Evolutionary conservation across 2,888 invertebrate genomes (phyloP).

Genomic region (Diplolepis rosae): DNA sequence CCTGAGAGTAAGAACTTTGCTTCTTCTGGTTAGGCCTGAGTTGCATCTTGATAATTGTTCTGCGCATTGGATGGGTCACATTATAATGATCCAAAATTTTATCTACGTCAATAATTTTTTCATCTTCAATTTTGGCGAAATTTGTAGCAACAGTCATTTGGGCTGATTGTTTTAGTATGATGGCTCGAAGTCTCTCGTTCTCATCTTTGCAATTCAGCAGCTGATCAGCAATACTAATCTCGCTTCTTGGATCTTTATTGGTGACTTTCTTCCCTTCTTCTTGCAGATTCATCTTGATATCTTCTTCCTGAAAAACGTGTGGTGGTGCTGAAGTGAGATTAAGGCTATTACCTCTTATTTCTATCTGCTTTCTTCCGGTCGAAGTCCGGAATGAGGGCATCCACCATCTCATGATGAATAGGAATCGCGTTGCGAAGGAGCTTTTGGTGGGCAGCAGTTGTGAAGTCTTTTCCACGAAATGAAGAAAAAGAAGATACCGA

Average conservation of each 20-base stretch:
- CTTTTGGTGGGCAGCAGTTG: no score
- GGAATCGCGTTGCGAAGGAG: no score
- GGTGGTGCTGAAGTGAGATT: not conserved
- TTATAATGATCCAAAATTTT: no score
- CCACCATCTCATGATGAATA: not conserved
- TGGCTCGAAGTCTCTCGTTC: not conserved
- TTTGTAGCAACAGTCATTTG: no score
- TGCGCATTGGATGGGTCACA: not conserved
- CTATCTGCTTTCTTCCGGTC: not conserved
- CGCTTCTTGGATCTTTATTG: not conserved
- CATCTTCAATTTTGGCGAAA: no score
- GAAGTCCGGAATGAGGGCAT: not conserved
- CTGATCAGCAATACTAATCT: not conserved
- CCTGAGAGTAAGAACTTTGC: not conserved
- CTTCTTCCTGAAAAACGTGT: not conserved
- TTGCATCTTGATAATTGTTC: not conserved
- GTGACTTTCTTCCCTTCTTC: no score
- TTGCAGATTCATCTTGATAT: no score
- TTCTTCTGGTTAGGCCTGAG: not conserved
- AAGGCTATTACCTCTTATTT: not conserved
- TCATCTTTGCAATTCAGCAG: not conserved
- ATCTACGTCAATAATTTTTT: no score
- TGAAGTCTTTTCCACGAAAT: no score
- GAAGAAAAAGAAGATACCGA: no score
- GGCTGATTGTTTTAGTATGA: no score